These are phyloP conservation scores for Trididemnum clinides DNA, from an alignment of 23 tunicate genomes.

Conservation along the genomic window DNA sequence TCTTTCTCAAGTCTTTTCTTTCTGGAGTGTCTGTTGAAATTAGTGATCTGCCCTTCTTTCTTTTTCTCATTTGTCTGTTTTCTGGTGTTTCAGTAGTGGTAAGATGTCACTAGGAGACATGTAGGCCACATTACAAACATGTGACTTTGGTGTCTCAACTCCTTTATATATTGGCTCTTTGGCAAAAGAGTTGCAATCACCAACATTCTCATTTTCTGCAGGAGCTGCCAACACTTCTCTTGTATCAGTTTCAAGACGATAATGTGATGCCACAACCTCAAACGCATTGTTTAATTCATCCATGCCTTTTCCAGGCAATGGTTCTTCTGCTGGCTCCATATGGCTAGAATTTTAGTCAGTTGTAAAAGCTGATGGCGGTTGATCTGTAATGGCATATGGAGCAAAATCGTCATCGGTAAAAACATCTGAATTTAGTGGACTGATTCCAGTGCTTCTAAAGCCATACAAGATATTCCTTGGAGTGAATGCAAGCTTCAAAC, in stretches of 20 bases:
- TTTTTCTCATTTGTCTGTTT: not conserved
- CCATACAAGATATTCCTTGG: no score
- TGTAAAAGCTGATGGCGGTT: constrained; percentile 8
- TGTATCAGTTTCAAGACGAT: not conserved
- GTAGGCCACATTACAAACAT: constrained; percentile 13
- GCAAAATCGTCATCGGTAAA: constrained; percentile 22
- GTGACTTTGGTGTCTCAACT: constrained; percentile 22
- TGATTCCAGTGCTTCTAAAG: constrained; percentile 23
- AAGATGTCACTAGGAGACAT: constrained; percentile 9
- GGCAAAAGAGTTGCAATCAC: constrained; percentile 28
- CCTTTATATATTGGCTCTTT: constrained; percentile 4
- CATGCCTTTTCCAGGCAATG: not conserved
- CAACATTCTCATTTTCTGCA: constrained; percentile 6
- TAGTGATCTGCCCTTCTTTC: constrained; percentile 9
- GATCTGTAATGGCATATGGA: constrained; percentile 23
- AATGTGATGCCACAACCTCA: not conserved
- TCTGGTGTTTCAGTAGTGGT: constrained; percentile 13
- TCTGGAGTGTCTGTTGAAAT: constrained; percentile 10
- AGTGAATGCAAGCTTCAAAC: no score
- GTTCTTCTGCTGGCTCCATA: not conserved
- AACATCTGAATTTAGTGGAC: constrained; percentile 20
- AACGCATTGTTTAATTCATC: constrained; percentile 10
- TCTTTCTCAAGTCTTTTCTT: not conserved
- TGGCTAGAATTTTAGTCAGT: not conserved
- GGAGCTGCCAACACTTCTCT: constrained; percentile 7